Base-by-base conservation (phyloP, 2,113 vertebrate species). In the Oplegnathus fasciatus region DNA sequence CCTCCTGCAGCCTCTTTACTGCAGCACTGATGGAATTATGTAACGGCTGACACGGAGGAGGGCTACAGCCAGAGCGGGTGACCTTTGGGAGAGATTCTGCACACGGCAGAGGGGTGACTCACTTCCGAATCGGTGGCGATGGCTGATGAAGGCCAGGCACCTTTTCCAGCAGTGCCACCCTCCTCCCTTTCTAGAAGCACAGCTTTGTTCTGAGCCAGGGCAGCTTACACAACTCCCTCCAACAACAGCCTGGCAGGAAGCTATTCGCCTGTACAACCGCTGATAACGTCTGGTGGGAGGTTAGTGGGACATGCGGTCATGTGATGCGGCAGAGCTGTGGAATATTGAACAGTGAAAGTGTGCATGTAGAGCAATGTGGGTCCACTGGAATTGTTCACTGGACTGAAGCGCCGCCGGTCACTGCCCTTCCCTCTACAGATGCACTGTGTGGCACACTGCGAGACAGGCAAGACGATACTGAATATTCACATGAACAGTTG, bases 131-230 rank as follows among this genome's bases (percentile, higher is more conserved):
- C 15, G 70, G 89, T 76, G 85, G 83, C 55, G 86, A 88, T 84
- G 87, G 84, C 82, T 89, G 90, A 93, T 74, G 88, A 91, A 92
- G 80, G 80, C 89, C 92, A 93, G 89, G 86, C 84, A 72, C 65
- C 84, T 84, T 79, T 88, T 64, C 79, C 65, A 46, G 87, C 78
- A 24, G 72, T 76, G 81, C 83, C 91, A 84, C 73, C 72, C 82
- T 87, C 74, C 84, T 80, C 81, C 57, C 26, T 60, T 50, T 80
- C 65, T 62, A 40, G 76, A 84, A 66, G 66, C 68, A 2, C 44
- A 32, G 75, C 86, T 82, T 87, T 91, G 85, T 89, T 89, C 87
- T 70, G 44, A 60, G 79, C 75, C 76, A 18, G 57, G 61, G 61
- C 50, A 24, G 67, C 80, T 87, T 68, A 75, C 76, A 83, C 81